Evolutionary conservation across 1,140 invertebrate genomes (phyloP).

Genomic region (Sycobia sp.): DNA sequence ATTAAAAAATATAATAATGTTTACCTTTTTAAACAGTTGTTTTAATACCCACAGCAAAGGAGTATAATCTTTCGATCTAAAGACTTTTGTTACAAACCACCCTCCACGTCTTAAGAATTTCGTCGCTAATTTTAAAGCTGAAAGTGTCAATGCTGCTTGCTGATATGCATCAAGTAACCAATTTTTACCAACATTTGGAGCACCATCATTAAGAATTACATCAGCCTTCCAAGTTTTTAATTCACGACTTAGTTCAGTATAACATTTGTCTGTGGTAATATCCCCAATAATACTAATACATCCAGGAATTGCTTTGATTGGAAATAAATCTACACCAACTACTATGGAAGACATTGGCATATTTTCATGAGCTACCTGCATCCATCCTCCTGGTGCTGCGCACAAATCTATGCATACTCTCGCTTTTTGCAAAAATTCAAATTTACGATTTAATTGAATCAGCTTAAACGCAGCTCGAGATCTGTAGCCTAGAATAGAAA

Average conservation of each 20-base stretch:
- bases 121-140: slow-evolving; percentile 91
- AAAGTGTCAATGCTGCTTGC: slow-evolving; percentile 88
- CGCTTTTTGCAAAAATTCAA: slow-evolving; percentile 95
- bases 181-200: slow-evolving; percentile 97
- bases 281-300: slow-evolving; percentile 91
- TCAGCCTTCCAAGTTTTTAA: slow-evolving; percentile 96
- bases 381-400: slow-evolving; percentile 99
- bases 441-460: slow-evolving; percentile 96
- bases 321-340: slow-evolving; percentile 94
- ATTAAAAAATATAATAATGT: slow-evolving; percentile 4
- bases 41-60: slow-evolving; percentile 94
- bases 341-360: slow-evolving; percentile 97
- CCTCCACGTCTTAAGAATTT: slow-evolving; percentile 92
- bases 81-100: slow-evolving; percentile 99
- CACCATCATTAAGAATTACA: slow-evolving; percentile 95
- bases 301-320: slow-evolving; percentile 91
- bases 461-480: slow-evolving; percentile 98
- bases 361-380: slow-evolving; percentile 98
- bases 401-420: slow-evolving; percentile 97
- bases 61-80: slow-evolving; percentile 98
- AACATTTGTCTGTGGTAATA: slow-evolving; percentile 94
- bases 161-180: slow-evolving; percentile 98
- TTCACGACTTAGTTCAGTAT: slow-evolving; percentile 78
- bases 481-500: slow-evolving; percentile 76
- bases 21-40: slow-evolving; percentile 88